Evolutionary conservation across 1,140 invertebrate species (phyloP), one percentile per base, ranked within the genome.

Genomic region (Chrysopa pallens): DNA sequence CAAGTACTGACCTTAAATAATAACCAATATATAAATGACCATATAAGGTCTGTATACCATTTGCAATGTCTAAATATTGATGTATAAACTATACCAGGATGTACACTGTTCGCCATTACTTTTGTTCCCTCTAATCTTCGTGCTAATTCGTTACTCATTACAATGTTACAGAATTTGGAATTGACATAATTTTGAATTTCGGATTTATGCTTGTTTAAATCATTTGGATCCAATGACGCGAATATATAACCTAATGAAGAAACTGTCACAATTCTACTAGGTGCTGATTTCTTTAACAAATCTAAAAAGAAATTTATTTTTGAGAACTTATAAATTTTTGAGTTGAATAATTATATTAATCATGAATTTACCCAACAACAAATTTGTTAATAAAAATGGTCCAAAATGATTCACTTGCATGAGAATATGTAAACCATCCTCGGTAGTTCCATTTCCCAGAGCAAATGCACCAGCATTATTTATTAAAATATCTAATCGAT

Each of bases 11-110:
- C 17, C 17, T 23, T 23, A 23, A 23, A 23, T 2, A 23, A 23
- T 3, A 23, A 23, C 17, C 17, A 23, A 5, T 2, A 23, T 23
- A 23, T 23, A 23, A 23, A 23, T 5, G 17, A 23, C 17, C 2
- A 5, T 23, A 5, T 2, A 23, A 23, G 17, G 2, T 5, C 5
- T 5, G 2, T 23, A 5, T 23, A 5, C 17, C 17, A 23, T 5
- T 2, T 2, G 2, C 2, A 23, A 23, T 48, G 12, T 36, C 54
- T 42, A 23, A 50, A 51, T 40, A 70, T 55, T 6, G 61, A 56
- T 1, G 67, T 70, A 17, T 61, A 58, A 13, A 68, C 63, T 27
- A 72, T 61, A 2, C 74, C 74, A 7, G 74, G 74, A 49, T 75
- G 67, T 6, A 72, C 46, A 45, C 61, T 60, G 52, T 75, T 72